phyloP scores from a whole-genome alignment of 2,888 invertebrate genomes.

The Trisateles emortualis region DNA sequence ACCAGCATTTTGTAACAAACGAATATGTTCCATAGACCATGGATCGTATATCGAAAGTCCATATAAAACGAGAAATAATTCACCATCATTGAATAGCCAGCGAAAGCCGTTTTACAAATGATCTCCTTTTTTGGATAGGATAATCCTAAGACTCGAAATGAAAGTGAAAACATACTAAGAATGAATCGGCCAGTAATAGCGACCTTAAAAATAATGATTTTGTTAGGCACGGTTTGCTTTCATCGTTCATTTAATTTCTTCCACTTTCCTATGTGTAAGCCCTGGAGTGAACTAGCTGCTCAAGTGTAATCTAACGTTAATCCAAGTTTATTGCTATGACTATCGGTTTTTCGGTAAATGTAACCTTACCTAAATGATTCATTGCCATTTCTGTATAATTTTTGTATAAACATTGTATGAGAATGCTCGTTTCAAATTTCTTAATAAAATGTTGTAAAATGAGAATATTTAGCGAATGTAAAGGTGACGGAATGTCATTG shows the following conservation, averaged over 20 bases:
- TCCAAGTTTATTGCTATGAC: too few relatives aligned
- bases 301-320: too few relatives aligned
- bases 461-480: not conserved
- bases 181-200: constrained; percentile 9
- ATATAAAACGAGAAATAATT: constrained; percentile 37
- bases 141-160: constrained; percentile 27
- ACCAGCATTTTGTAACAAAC: not conserved
- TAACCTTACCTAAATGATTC: too few relatives aligned
- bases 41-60: constrained; percentile 28
- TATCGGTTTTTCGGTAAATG: too few relatives aligned
- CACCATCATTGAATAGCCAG: constrained; percentile 34
- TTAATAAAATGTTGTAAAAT: not conserved
- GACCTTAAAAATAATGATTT: not conserved
- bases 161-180: constrained; percentile 34
- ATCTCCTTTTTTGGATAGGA: constrained; percentile 43
- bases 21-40: not conserved
- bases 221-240: not conserved
- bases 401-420: too few relatives aligned
- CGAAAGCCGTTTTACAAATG: constrained; percentile 46
- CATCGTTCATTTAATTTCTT: too few relatives aligned
- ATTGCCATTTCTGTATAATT: too few relatives aligned
- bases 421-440: too few relatives aligned
- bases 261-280: too few relatives aligned
- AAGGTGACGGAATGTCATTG: not conserved
- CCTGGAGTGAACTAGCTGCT: too few relatives aligned